phyloP scores from a whole-genome alignment of 1,140 invertebrate genomes.

The Aradophagus sp. region DNA sequence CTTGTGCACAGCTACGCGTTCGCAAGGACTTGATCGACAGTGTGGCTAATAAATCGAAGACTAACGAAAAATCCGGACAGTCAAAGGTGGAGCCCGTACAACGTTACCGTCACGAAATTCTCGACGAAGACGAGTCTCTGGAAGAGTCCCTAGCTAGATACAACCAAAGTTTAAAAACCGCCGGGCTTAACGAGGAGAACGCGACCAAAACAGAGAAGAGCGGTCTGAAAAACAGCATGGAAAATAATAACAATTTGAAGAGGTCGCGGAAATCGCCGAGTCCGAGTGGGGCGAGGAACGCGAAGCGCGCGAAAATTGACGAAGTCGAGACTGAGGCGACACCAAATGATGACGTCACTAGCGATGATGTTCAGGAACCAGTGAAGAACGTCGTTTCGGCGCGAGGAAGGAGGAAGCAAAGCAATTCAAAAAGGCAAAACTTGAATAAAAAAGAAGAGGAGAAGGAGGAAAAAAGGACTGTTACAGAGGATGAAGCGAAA shows the following conservation, averaged over 20 bases:
- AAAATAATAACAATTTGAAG: slow-evolving; percentile 64
- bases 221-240: slow-evolving; percentile 39
- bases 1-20: slow-evolving; percentile 61
- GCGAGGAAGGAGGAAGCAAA: slow-evolving; percentile 72
- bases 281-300: slow-evolving; percentile 64
- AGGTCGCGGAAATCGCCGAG: slow-evolving; percentile 65
- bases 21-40: slow-evolving; percentile 66
- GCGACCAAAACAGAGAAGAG: slow-evolving; percentile 64
- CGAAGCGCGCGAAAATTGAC: slow-evolving; percentile 66
- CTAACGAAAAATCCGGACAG: too few species aligned
- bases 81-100: too few species aligned
- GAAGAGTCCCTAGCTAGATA: slow-evolving; percentile 71
- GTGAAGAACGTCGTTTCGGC: slow-evolving; percentile 49
- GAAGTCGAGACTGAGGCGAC: slow-evolving; percentile 71
- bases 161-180: slow-evolving; percentile 65
- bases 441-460: slow-evolving; percentile 82
- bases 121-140: slow-evolving; percentile 70
- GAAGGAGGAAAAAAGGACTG: not conserved
- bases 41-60: too few species aligned
- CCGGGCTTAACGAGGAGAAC: slow-evolving; percentile 67
- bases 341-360: slow-evolving; percentile 71
- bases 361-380: slow-evolving; percentile 63
- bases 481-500: too few species aligned
- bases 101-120: too few species aligned
- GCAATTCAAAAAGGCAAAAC: too few species aligned